These are phyloP conservation scores for Nipponacmea schrenckii DNA, from an alignment of 2,888 invertebrate species.

Conservation along the genomic window DNA sequence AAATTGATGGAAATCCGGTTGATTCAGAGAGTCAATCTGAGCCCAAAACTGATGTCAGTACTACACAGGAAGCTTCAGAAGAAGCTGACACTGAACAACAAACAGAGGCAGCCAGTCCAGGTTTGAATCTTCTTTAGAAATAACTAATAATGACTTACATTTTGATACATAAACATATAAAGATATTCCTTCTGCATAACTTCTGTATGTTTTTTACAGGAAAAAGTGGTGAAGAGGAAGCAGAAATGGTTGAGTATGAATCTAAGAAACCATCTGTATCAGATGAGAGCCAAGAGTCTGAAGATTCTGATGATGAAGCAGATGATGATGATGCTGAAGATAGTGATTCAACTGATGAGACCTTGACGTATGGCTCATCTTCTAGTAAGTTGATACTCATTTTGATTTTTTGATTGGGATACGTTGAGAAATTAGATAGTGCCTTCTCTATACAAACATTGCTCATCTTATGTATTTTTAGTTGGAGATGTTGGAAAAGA, in stretches of 20 bases:
- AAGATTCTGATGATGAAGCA: conserved; percentile 11
- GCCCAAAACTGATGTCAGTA: not conserved
- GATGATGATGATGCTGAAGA: conserved; percentile 23
- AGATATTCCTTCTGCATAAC: no score
- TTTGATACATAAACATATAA: no score
- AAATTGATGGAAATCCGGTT: not conserved
- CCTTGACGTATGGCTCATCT: conserved; percentile 15
- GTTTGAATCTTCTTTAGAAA: no score
- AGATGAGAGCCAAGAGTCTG: not conserved
- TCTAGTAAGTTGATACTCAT: not conserved
- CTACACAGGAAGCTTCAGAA: not conserved
- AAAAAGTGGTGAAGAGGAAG: not conserved
- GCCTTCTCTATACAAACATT: no score
- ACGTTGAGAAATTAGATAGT: no score
- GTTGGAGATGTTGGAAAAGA: no score
- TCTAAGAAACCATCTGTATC: conserved; percentile 3
- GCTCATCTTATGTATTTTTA: no score
- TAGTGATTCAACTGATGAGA: conserved; percentile 16
- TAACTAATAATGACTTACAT: no score
- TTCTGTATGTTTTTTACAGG: no score
- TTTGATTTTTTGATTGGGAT: no score
- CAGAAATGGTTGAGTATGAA: not conserved
- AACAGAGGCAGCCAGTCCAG: no score
- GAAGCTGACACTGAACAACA: not conserved
- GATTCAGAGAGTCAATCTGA: not conserved